Evolutionary conservation across 1,140 invertebrate species (phyloP), one percentile per base, ranked within the genome.

Genomic region (Zaprionus ghesquierei): DNA sequence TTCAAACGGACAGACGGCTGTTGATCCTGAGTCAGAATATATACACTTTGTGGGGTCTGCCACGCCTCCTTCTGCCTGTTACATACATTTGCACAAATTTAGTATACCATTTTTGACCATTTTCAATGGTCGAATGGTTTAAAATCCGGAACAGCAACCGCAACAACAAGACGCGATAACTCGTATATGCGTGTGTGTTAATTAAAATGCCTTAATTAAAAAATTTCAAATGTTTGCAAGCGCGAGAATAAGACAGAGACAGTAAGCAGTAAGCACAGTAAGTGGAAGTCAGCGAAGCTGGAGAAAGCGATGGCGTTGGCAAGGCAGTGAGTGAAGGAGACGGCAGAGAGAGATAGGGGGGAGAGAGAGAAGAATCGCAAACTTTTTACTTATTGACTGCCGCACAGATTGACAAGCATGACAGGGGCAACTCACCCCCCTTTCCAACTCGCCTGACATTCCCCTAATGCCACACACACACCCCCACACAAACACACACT

Each of bases 171-270:
- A 22, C 29, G 15, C 53, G 41, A 60, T 35, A 56, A 49, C 41
- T 62, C 13, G 41, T 66, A 46, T 63, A 35, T 60, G 72, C 69
- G 61, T 74, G 62, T 73, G 78, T 86, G 81, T 79, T 86, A 81
- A 86, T 86, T 86, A 87, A 81, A 86, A 81, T 76, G 82, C 75
- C 81, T 87, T 79, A 81, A 87, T 87, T 81, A 87, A 87, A 86
- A 75, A 81, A 86, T 81, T 78, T 86, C 58, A 87, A 87, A 86
- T 86, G 77, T 60, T 75, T 59, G 70, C 72, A 27, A 51, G 59
- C 44, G 29, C n/a, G 64, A 50, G 61, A 70, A 38, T 31, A n/a
- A 35, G 46, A 60, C 12, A 69, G 49, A 10, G n/a, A 44, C 1
- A 23, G 31, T 20, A 22, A 12, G 31, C n/a, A 41, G 15, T 41